Percentiles rank a stretch among this genome's conserved stretches.
Conservation (phyloP, 2,113 vertebrate genomes). For the Helogale parvula region DNA sequence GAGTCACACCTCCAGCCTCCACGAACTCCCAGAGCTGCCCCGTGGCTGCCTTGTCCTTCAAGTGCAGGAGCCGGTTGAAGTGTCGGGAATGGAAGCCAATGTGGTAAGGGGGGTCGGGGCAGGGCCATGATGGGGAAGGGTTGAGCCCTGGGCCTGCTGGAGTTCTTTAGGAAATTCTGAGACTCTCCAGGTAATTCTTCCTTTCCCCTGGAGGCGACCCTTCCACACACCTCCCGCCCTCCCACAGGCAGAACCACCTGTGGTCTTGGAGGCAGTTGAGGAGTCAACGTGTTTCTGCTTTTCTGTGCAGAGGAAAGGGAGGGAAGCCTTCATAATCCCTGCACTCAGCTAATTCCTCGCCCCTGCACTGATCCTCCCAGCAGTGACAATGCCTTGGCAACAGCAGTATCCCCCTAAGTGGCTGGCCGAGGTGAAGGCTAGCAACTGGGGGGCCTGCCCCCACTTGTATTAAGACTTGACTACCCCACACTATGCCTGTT, state of each 20-base stretch:
- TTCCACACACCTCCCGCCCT: neutral
- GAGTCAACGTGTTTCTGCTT: neutral
- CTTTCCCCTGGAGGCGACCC: neutral
- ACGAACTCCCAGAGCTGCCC: neutral
- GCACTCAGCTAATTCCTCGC: neutral
- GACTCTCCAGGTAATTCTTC: neutral
- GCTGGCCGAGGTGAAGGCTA: neutral
- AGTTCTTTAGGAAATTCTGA: neutral
- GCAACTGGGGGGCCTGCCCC: neutral
- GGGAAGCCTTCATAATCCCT: neutral
- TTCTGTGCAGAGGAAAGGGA: neutral
- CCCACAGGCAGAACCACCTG: neutral
- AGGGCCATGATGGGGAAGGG: neutral
- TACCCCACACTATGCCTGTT: neutral
- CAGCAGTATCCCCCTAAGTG: neutral
- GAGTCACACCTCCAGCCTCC: slow-evolving; percentile 1
- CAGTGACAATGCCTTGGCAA: neutral
- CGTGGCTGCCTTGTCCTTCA: slow-evolving; percentile 62
- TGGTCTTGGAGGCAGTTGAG: neutral
- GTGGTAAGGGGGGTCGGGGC: slow-evolving; percentile 84
- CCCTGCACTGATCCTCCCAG: neutral
- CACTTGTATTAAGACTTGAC: neutral
- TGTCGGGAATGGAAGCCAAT: slow-evolving; percentile 90
- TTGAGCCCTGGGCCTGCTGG: neutral
- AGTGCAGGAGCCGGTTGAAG: slow-evolving; percentile 59